Evolutionary conservation across 2,113 vertebrate species (phyloP).

Genomic region (Vanacampus margaritifer): DNA sequence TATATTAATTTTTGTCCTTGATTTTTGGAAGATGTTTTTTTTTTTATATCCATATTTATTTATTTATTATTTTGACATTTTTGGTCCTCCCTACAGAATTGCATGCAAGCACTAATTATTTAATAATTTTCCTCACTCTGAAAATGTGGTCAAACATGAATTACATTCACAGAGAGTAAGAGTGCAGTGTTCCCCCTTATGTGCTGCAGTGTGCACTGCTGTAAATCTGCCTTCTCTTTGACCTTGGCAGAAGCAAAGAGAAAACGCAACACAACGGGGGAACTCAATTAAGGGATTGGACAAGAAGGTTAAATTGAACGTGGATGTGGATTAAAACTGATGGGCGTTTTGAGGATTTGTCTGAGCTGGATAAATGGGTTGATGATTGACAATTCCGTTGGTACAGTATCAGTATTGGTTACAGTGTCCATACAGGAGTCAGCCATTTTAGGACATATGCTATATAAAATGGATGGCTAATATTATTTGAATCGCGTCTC

Average conservation of each 20-base stretch:
- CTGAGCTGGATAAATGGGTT: slow-evolving; percentile 15
- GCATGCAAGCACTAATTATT: slow-evolving; percentile 29
- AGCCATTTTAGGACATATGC: too few relatives aligned
- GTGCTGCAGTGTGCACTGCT: slow-evolving; percentile 40
- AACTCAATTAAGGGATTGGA: slow-evolving; percentile 28
- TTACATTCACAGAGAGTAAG: slow-evolving; percentile 5
- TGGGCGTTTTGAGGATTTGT: slow-evolving; percentile 9
- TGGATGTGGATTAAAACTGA: slow-evolving; percentile 21
- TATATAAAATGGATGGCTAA: too few relatives aligned
- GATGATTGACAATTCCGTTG: slow-evolving; percentile 5
- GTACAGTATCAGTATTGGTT: neutral
- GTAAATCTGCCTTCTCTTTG: slow-evolving; percentile 49
- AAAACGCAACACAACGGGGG: slow-evolving; percentile 15
- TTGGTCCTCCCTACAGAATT: slow-evolving; percentile 1
- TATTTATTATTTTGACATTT: too few relatives aligned
- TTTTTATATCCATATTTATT: too few relatives aligned
- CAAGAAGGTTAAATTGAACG: slow-evolving; percentile 27
- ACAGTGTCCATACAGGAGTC: neutral
- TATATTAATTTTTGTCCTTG: too few relatives aligned
- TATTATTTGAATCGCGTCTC: too few relatives aligned
- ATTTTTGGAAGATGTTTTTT: too few relatives aligned
- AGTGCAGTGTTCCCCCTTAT: slow-evolving; percentile 28
- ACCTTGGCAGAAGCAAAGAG: slow-evolving; percentile 46
- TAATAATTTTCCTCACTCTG: slow-evolving; percentile 37
- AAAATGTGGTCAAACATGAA: slow-evolving; percentile 47